Evolutionary conservation across 2,888 invertebrate species (phyloP), one percentile per base, ranked within the genome.

Genomic region (Microplitis deprimator): DNA sequence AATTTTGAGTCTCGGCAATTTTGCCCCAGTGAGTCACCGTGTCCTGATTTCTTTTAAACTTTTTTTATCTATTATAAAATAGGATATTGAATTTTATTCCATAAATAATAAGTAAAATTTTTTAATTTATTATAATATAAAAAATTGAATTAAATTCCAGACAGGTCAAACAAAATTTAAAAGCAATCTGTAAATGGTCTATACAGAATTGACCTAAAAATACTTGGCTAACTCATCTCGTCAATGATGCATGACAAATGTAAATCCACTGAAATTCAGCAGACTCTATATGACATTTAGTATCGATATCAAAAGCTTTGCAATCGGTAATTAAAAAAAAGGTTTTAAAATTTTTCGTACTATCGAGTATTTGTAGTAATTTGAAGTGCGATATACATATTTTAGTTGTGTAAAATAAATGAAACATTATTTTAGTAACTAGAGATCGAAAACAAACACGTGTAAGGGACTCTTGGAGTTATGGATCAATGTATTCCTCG

Each of bases 371-470:
- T 5, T 13, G 8, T 13, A 50, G 13, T 13, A 13, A 50, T 50
- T 50, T 50, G 2, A 13, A 50, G 13, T 50, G 13, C 13, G 29
- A 29, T 29, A 3, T 50, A 50, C 50, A 8, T 13, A 13, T 8
- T 50, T 29, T 38, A 29, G 13, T 38, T 65, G 20, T 8, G 6
- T 29, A 10, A 65, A 29, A 65, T 29, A 65, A 59, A n/a, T 50
- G 38, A 10, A 50, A 67, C 8, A 16, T 59, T 29, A 29, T 13
- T 59, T 50, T 13, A 13, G 73, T 65, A 50, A 67, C 67, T 41
- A 5, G 67, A 67, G 76, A 62, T 77, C 73, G 16, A 68, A 68
- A 79, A 50, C 10, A 67, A 65, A 16, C 61, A 29, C 41, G 65
- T 16, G 50, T 10, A 20, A 17, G 50, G 50, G 38, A 20, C n/a